Evolutionary conservation across 2,113 vertebrate species (phyloP).

Genomic region (Cochlearius cochlearius): DNA sequence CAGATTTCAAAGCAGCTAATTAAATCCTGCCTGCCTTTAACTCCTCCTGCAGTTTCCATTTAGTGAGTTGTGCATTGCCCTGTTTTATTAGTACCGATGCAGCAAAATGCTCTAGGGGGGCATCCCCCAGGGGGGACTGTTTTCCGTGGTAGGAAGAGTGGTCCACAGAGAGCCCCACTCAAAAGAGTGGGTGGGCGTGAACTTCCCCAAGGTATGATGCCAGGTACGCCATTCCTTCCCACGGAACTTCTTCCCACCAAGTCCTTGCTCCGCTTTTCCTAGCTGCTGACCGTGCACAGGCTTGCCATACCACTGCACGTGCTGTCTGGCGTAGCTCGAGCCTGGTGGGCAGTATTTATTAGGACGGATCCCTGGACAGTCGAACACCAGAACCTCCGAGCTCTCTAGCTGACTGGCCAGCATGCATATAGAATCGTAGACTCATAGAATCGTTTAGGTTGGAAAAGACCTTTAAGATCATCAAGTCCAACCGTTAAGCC

Average conservation of each 20-base stretch:
- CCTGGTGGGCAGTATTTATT: neutral
- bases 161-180: neutral
- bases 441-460: no score
- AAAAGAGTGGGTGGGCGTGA: neutral
- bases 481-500: no score
- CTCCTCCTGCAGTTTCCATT: neutral
- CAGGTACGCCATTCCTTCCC: neutral
- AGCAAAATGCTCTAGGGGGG: neutral
- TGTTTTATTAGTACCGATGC: neutral
- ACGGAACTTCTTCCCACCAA: neutral
- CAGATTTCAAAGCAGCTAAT: neutral
- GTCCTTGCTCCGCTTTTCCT: neutral
- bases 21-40: neutral
- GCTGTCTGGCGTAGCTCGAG: rapidly evolving
- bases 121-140: neutral
- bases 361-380: neutral
- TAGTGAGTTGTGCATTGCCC: neutral
- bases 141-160: neutral
- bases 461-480: no score
- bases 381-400: rapidly evolving
- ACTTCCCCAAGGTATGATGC: neutral
- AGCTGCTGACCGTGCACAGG: neutral
- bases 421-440: neutral
- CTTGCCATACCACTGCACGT: neutral
- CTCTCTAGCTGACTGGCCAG: neutral